Evolutionary conservation across 2,888 invertebrate species (phyloP), one percentile per base, ranked within the genome.

Genomic region (Lysandra coridon): DNA sequence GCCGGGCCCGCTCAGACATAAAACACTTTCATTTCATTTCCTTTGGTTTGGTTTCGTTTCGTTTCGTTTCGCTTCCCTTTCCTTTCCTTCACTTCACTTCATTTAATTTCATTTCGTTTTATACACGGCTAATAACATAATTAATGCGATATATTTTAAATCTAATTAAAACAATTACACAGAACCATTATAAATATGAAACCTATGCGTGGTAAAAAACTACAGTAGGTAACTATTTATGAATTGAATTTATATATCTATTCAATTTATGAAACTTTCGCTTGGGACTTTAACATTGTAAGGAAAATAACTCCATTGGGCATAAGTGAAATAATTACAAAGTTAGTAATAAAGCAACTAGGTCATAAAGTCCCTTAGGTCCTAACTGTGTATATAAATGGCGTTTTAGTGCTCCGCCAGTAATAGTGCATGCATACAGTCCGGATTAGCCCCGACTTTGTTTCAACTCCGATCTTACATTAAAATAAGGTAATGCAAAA

Each of bases 351-450:
- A 69, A 69, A 69, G 69, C 69, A 69, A 69, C 69, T 69, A 17
- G 69, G 69, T 69, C 69, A 69, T 69, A 69, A 17, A 37, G 17
- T 69, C 69, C 69, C 69, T 33, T 69, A 69, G 17, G 69, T 69
- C 33, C 69, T 33, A 64, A 64, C 64, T 69, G 14, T 33, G 33
- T 69, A 33, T 14, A 69, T 69, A 69, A 69, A 69, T 69, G 69
- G 4, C 69, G 69, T 69, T 69, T 69, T 33, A 69, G 69, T 69
- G 33, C 37, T 69, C 14, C 33, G 69, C 69, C 33, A 69, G 69
- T 69, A 64, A 69, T 69, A 69, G 33, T 69, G 69, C 37, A 69
- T 69, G 69, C 69, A 17, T 17, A 69, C 30, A 14, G 69, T 5
- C 33, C 5, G 33, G 69, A 69, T 33, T 69, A 69, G 33, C 33